Base-by-base conservation (phyloP, 2,888 invertebrate species). In the Drosophila setosimentum region DNA sequence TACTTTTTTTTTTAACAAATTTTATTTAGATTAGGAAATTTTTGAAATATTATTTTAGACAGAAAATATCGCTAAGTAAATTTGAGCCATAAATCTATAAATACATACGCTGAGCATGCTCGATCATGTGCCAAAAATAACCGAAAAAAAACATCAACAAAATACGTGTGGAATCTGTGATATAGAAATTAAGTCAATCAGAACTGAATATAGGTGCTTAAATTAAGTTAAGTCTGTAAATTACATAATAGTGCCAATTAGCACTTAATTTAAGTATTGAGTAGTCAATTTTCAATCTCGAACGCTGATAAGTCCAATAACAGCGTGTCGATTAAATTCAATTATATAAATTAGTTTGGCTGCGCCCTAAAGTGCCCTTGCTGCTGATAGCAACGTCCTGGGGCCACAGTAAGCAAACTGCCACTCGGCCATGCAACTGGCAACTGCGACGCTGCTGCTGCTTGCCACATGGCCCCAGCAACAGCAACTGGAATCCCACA, bases 341-440 rank as follows among this genome's bases (percentile, higher is more conserved):
- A 80, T 83, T 62, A 78, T 63, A 67, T 62, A 66, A 68, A 83
- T 87, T 77, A 73, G 54, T n/a, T 16, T 6, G 21, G 21, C 24
- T 40, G 32, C 33, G 60, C 59, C 70, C 73, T 76, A 77, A 79
- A 76, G 40, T 33, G 58, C 8, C 37, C 37, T 21, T 21, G 35
- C 45, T 16, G 45, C 33, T 30, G 27, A 7, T 10, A 16, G 24
- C 29, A 24, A 8, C 10, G 45, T 27, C 24, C 16, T 24, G 21
- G 6, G n/a, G 24, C 48, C 48, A 50, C 71, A 87, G 64, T 63
- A 7, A 33, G 30, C 11, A 40, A 45, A 16, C 16, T 35, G 18
- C 3, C 24, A 3, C 33, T 18, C 45, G 40, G 51, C 59, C 62
- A 77, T 78, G 77, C 63, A 58, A 61, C 81, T 76, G 29, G 61